Percentiles rank a stretch among this genome's conserved stretches.
Conservation (phyloP, 35 echinoderm and acorn worm genomes). For the Strongylocentrotus purpuratus region DNA sequence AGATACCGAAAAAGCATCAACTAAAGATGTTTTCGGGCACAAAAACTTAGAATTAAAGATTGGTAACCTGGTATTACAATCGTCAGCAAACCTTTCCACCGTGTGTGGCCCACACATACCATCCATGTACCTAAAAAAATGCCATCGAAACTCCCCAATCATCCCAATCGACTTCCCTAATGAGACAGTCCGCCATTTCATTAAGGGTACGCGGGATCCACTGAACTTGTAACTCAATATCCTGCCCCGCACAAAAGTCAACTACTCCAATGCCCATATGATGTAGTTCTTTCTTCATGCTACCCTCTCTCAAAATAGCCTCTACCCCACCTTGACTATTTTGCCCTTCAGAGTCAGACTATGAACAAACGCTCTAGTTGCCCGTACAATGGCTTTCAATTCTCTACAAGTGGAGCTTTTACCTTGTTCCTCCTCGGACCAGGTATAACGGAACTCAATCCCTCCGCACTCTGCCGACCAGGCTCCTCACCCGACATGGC, state of each 20-base stretch:
- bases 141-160: no score
- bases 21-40: no score
- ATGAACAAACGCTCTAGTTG: neutral
- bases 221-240: conserved; percentile 2
- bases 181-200: no score
- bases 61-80: neutral
- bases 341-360: neutral
- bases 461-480: conserved; percentile 10
- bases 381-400: neutral
- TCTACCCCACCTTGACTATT: neutral
- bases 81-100: no score
- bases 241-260: neutral
- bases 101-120: no score
- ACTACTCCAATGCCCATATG: neutral
- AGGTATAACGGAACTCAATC: neutral
- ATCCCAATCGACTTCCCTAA: no score
- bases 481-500: neutral
- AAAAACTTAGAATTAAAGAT: neutral
- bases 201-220: neutral
- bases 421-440: neutral
- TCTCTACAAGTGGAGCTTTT: conserved; percentile 8
- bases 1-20: no score
- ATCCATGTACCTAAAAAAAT: no score
- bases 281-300: conserved; percentile 25
- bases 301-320: neutral